Conservation (phyloP, 1,140 invertebrate genomes). For the Druon quercuslanigerum region DNA sequence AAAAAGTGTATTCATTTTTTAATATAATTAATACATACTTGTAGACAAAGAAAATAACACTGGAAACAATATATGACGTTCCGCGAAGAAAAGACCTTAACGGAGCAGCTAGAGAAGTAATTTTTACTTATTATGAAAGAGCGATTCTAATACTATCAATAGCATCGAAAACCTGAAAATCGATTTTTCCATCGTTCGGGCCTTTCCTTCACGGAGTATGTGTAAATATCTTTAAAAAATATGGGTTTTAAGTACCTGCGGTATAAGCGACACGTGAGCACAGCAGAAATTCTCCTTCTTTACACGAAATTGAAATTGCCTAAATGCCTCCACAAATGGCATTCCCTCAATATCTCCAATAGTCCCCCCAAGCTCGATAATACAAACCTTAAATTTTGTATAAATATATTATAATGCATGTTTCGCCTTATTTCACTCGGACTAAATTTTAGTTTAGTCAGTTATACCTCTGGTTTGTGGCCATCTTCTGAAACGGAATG, state of each 20-base stretch:
- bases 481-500: constrained; percentile 88
- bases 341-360: constrained; percentile 99
- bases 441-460: no score
- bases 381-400: constrained; percentile 81
- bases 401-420: not conserved
- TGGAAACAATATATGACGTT: no score
- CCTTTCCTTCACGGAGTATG: not conserved
- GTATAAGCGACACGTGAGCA: constrained; percentile 96
- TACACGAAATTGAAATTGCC: constrained; percentile 96
- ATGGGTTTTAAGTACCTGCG: constrained; percentile 80
- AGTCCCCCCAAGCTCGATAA: constrained; percentile 96
- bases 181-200: no score
- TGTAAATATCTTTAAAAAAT: not conserved
- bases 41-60: no score
- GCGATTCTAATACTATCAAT: no score
- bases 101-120: no score
- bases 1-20: no score
- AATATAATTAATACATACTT: no score
- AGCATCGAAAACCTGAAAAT: no score
- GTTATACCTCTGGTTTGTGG: constrained; percentile 82
- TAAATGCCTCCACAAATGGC: constrained; percentile 99
- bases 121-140: no score
- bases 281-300: constrained; percentile 95
- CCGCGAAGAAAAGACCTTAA: no score
- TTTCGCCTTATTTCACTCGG: no score